These are phyloP conservation scores for Drosophila peninsularis DNA, from an alignment of 2,888 invertebrate genomes.

Conservation along the genomic window DNA sequence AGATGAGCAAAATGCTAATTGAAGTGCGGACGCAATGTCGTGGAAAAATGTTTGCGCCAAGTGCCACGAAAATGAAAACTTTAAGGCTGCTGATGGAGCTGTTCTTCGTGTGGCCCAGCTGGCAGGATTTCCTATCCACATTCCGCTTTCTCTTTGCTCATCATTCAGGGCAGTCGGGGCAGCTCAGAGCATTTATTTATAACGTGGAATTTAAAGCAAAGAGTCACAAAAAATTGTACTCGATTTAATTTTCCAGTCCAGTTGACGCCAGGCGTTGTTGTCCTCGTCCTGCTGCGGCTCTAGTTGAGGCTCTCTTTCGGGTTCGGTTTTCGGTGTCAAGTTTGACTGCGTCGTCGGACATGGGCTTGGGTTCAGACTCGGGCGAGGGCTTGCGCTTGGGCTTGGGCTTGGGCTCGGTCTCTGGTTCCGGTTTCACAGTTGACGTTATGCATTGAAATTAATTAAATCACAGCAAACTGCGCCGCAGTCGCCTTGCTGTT, in stretches of 20 bases:
- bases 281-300: conserved; percentile 9
- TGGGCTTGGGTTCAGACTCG: conserved; percentile 23
- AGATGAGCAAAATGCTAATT: conserved; percentile 52
- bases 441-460: conserved; percentile 82
- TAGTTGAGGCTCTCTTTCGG: conserved; percentile 40
- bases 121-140: conserved; percentile 25
- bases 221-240: conserved; percentile 74
- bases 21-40: conserved; percentile 78
- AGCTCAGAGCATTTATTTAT: conserved; percentile 50
- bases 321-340: conserved; percentile 64
- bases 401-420: conserved; percentile 30
- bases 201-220: conserved; percentile 65
- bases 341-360: conserved; percentile 45
- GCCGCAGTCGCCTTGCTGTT: conserved; percentile 43
- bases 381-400: conserved; percentile 24
- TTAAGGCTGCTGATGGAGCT: conserved; percentile 49
- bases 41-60: conserved; percentile 74
- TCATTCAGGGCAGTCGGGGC: conserved; percentile 17
- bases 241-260: conserved; percentile 83
- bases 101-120: conserved; percentile 30
- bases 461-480: conserved; percentile 80
- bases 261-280: conserved; percentile 48
- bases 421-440: conserved; percentile 77
- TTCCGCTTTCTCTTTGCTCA: conserved; percentile 6
- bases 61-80: conserved; percentile 47